phyloP scores from a whole-genome alignment of 2,113 vertebrate genomes.

The Empidonax traillii region DNA sequence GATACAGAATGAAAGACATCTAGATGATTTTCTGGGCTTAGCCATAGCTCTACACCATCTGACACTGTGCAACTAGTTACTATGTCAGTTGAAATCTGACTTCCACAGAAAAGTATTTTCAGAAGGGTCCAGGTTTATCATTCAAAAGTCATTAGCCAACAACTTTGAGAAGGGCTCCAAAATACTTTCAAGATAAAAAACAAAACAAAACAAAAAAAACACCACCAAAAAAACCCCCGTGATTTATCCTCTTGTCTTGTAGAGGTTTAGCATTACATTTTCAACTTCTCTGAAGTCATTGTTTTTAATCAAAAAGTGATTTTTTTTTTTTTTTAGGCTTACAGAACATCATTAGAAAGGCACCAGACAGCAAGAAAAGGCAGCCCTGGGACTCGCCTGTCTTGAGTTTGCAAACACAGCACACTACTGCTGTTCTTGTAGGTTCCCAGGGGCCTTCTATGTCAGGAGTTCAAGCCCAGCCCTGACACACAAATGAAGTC shows the following conservation, averaged over 20 bases:
- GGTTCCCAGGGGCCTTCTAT: background rate
- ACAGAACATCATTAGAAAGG: background rate
- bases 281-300: background rate
- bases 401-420: background rate
- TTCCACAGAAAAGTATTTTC: background rate
- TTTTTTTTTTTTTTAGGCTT: background rate
- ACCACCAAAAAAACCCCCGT: no score
- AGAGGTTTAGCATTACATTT: background rate
- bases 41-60: background rate
- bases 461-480: background rate
- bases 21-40: background rate
- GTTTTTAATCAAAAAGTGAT: background rate
- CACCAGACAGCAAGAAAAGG: background rate
- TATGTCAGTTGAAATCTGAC: background rate
- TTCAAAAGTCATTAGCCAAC: background rate
- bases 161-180: background rate
- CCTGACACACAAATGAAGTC: background rate
- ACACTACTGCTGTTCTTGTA: background rate
- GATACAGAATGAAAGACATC: background rate
- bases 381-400: background rate
- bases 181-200: background rate
- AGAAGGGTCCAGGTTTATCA: background rate
- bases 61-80: background rate
- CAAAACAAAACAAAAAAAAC: background rate
- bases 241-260: background rate